These are phyloP conservation scores for Aptenodytes forsteri DNA, from an alignment of 2,113 vertebrate genomes.

Conservation along the genomic window DNA sequence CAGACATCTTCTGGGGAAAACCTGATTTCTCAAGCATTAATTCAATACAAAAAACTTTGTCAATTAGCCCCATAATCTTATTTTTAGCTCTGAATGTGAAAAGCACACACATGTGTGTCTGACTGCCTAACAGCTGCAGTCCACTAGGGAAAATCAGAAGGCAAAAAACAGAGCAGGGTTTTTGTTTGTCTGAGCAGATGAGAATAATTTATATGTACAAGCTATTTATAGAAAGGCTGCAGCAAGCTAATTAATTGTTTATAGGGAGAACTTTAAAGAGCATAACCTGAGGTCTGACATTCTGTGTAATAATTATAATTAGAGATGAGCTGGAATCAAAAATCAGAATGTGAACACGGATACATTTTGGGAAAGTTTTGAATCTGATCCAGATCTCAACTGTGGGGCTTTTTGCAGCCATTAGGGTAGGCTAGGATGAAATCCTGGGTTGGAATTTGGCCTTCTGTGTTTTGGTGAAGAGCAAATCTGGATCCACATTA, in stretches of 20 bases:
- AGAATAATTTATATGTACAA: constrained; percentile 20
- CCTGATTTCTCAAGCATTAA: not conserved
- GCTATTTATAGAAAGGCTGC: constrained; percentile 47
- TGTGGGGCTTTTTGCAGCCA: not conserved
- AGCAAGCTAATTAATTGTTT: constrained; percentile 67
- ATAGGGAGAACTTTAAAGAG: constrained; percentile 52
- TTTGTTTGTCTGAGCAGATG: constrained; percentile 53
- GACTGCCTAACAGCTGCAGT: constrained; percentile 23
- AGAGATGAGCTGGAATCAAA: constrained; percentile 27
- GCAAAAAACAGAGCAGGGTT: constrained; percentile 6
- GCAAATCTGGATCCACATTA: not conserved
- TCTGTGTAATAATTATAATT: constrained; percentile 47
- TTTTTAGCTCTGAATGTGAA: constrained; percentile 17
- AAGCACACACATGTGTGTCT: not conserved
- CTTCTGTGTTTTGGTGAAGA: not conserved
- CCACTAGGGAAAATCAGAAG: constrained; percentile 8
- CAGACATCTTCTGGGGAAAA: not conserved
- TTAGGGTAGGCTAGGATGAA: not conserved
- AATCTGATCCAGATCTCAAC: not conserved
- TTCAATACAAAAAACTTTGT: not conserved
- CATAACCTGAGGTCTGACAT: constrained; percentile 59
- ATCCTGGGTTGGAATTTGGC: not conserved
- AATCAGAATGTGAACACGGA: constrained; percentile 17
- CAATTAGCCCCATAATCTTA: not conserved
- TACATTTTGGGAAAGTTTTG: constrained; percentile 8